phyloP scores from a whole-genome alignment of 2,113 vertebrate species.

The Dicentrarchus labrax region DNA sequence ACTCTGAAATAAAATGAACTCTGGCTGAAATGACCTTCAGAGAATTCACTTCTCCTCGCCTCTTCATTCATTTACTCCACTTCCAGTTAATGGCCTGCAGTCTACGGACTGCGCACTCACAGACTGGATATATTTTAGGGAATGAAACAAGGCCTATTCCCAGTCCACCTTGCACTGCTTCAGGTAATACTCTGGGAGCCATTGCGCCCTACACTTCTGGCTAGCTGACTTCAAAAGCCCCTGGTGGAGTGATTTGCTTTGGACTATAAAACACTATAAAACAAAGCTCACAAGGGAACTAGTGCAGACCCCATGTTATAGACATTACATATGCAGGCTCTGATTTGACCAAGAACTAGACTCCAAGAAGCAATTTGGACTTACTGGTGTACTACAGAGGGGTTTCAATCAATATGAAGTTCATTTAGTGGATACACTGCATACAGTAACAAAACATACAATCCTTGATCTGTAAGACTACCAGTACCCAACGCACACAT shows the following conservation, averaged over 20 bases:
- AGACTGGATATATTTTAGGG: conserved; percentile 40
- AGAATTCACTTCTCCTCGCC: conserved; percentile 12
- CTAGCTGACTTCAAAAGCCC: conserved; percentile 49
- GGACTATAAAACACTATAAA: conserved; percentile 48
- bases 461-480: neutral
- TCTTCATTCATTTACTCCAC: conserved; percentile 44
- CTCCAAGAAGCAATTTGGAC: conserved; percentile 18
- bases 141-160: conserved; percentile 53
- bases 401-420: conserved; percentile 8
- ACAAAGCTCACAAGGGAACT: conserved; percentile 36
- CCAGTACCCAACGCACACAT: neutral
- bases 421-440: neutral
- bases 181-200: conserved; percentile 48
- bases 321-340: conserved; percentile 27
- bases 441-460: neutral
- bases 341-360: conserved; percentile 40
- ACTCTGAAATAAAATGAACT: conserved; percentile 27
- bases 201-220: conserved; percentile 43
- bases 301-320: conserved; percentile 27
- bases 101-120: conserved; percentile 25
- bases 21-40: conserved; percentile 35
- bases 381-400: neutral
- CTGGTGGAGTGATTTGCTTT: conserved; percentile 45
- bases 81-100: conserved; percentile 33
- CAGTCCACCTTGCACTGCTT: conserved; percentile 35